Conservation (phyloP, 2,797 vertebrate species). For the Urosaurus nigricauda region DNA sequence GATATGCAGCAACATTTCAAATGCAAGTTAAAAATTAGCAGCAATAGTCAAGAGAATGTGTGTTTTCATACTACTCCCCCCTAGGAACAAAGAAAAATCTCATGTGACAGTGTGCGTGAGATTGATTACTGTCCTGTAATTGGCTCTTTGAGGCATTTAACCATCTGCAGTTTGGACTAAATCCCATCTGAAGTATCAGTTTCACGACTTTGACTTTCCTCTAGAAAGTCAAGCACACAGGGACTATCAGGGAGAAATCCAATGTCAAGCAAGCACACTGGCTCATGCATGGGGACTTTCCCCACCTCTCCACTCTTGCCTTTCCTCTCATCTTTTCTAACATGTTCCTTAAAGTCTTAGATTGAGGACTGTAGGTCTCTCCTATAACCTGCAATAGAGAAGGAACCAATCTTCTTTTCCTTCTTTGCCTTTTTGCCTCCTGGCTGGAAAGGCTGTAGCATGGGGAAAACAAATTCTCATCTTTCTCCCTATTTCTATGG, state of each 20-base stretch:
- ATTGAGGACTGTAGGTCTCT: neutral
- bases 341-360: neutral
- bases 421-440: neutral
- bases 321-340: neutral
- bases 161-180: neutral
- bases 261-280: neutral
- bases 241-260: neutral
- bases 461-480: neutral
- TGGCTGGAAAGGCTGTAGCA: neutral
- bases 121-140: neutral
- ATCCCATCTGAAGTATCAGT: neutral
- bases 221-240: neutral
- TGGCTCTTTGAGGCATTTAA: neutral
- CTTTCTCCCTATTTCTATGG: neutral
- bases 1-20: neutral
- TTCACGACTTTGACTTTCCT: neutral
- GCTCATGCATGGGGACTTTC: neutral
- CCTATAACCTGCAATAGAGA: neutral
- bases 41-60: slow-evolving; percentile 30
- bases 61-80: slow-evolving; percentile 7
- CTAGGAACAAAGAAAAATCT: neutral
- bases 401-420: neutral
- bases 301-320: neutral
- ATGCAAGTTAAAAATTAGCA: neutral
- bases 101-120: neutral